Evolutionary conservation across 2,797 vertebrate genomes (phyloP).

Genomic region (Pangasius macronema): DNA sequence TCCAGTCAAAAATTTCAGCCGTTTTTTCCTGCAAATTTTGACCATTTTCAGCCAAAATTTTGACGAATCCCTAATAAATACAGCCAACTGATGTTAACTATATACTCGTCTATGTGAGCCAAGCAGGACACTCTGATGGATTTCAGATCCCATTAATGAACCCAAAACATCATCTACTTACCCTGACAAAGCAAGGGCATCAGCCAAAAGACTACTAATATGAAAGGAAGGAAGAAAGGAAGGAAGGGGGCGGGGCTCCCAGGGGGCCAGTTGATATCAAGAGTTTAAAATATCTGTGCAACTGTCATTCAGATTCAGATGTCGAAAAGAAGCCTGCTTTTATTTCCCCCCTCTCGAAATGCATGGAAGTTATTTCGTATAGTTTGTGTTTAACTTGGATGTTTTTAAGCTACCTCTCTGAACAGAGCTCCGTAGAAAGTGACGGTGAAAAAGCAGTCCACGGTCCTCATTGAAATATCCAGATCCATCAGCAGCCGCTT

Average conservation of each 20-base stretch:
- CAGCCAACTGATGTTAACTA: background rate
- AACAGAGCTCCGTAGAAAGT: constrained; percentile 94
- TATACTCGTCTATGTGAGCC: background rate
- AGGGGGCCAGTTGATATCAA: background rate
- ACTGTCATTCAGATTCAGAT: background rate
- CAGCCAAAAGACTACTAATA: background rate
- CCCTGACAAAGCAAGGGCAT: background rate
- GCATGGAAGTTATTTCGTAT: background rate
- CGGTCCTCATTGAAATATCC: constrained; percentile 96
- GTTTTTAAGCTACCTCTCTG: constrained; percentile 82
- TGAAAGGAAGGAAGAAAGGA: background rate
- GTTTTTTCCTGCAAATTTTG: background rate
- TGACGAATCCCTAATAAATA: background rate
- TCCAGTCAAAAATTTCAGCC: background rate
- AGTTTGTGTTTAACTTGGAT: background rate
- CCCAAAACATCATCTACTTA: background rate
- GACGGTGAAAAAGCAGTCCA: constrained; percentile 93
- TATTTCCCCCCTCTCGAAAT: background rate
- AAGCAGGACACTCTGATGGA: background rate
- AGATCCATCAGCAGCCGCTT: constrained; percentile 94
- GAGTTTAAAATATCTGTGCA: background rate
- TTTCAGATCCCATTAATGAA: background rate
- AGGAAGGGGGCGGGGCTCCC: background rate
- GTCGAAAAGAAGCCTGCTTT: background rate
- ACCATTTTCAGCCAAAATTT: background rate